Base-by-base conservation (phyloP, 2,888 invertebrate species). In the Operophtera brumata region DNA sequence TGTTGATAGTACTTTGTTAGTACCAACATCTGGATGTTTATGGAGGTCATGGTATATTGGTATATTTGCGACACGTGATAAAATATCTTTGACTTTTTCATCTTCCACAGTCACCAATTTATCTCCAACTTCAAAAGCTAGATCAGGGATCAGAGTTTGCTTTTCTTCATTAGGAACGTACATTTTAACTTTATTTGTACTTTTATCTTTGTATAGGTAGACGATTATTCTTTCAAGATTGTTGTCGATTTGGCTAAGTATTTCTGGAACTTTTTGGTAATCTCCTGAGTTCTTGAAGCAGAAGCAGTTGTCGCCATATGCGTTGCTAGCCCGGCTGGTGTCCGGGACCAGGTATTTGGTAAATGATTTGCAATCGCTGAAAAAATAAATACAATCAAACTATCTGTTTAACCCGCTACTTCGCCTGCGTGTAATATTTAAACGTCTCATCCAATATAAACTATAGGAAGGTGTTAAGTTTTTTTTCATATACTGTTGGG, bases 141-240 rank as follows among this genome's bases (percentile, higher is more conserved):
- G 49, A 49, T 86, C 80, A 5, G 84, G 82, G 36, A 86, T 72
- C n/a, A 62, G 20, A 0, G 9, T 7, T 65, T 88, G 87, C 55
- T 76, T 82, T 10, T 72, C 59, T 9, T 20, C 32, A 41, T 66
- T 74, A 1, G 87, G 87, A 9, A 76, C 65, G 40, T 77, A 80
- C 25, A 77, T 47, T 36, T 70, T 66, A 3, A 82, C 49, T 36
- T 69, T 42, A 7, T 68, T 54, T 3, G 73, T 65, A 0, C 28
- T 13, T 5, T 45, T 10, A 39, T 73, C 64, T 62, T 57, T 75
- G 54, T 83, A 88, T 0, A 84, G 46, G 57, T 77, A 82, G 1
- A 85, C 60, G 0, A 85, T 79, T 5, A 83, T 53, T 59, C 86
- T 74, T 53, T 80, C 73, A 3, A 74, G 53, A 0, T 68, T 67